phyloP scores from a whole-genome alignment of 2,113 vertebrate genomes.

The Etheostoma spectabile region DNA sequence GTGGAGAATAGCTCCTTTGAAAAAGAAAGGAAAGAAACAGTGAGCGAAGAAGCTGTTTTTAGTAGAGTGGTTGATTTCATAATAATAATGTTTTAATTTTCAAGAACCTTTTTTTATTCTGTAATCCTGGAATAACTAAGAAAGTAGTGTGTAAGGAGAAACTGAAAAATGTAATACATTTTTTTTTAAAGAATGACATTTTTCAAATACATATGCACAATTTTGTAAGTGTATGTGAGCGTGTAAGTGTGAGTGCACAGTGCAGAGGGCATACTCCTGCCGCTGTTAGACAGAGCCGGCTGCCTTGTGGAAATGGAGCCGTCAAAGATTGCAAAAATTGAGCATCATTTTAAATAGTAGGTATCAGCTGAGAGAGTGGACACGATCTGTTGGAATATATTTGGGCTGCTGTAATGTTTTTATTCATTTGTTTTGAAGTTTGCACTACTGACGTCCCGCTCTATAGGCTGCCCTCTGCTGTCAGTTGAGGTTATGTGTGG shows the following conservation, averaged over 20 bases:
- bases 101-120: not conserved
- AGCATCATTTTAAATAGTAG: constrained; percentile 22
- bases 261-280: constrained; percentile 30
- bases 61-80: constrained; percentile 9
- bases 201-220: constrained; percentile 9
- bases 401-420: not conserved
- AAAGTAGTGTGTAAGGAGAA: not conserved
- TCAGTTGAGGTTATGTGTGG: constrained; percentile 50
- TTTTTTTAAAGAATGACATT: too few species aligned
- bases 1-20: constrained; percentile 51
- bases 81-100: constrained; percentile 19
- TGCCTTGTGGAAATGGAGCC: constrained; percentile 49
- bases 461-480: constrained; percentile 78
- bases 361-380: not conserved
- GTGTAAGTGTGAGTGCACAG: constrained; percentile 7
- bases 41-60: constrained; percentile 1
- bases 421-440: not conserved
- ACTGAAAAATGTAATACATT: not conserved
- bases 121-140: not conserved
- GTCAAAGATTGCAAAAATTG: constrained; percentile 24
- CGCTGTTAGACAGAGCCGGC: constrained; percentile 16
- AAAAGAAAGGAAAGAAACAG: constrained; percentile 38
- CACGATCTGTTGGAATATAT: not conserved
- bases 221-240: constrained; percentile 20
- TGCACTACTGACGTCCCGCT: constrained; percentile 28